Evolutionary conservation across 2,113 vertebrate species (phyloP), one percentile per base, ranked within the genome.

Genomic region (Ahaetulla prasina): DNA sequence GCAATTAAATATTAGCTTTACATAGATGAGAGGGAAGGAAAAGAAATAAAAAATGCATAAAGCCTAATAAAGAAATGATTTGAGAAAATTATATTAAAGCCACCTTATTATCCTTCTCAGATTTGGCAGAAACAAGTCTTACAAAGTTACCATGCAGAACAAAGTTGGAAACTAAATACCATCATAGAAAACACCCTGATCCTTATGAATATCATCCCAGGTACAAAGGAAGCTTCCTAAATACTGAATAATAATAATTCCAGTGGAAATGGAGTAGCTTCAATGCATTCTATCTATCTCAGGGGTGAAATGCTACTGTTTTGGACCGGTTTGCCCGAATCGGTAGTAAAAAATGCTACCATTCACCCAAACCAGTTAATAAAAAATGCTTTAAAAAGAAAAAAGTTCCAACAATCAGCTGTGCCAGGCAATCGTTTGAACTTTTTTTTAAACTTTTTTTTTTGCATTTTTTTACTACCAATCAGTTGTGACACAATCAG

Each of bases 1-100:
- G 54, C 55, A 43, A 53, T 95, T 92, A 53, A 89, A 93, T 89
- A 85, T 94, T 93, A 91, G 57, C 93, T 47, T 39, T 60, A 89
- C 63, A 68, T 68, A 7, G 0, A 12, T 63, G 27, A 63, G 14
- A 35, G 12, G 30, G 12, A 16, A 2, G 63, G 25, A 14, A 22
- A 27, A 27, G 1, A 89, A 22, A 89, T 43, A 47, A 30, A 87
- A 50, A 87, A 87, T 16, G 6, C 45, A 53, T 55, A 49, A 35
- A 54, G n/a, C 22, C 7, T 89, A 89, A 30, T 20, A 50, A 47
- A n/a, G 8, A 10, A 89, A 89, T 25, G 2, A 39, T 18, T 39
- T 2, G 11, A 20, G 20, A 39, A 88, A 88, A 30, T 54, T 54
- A 11, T 22, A 39, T 30, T 89, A 89, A 89, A 89, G 45, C n/a